Base-by-base conservation (phyloP, 2,888 invertebrate species). In the Uloborus plumipes region DNA sequence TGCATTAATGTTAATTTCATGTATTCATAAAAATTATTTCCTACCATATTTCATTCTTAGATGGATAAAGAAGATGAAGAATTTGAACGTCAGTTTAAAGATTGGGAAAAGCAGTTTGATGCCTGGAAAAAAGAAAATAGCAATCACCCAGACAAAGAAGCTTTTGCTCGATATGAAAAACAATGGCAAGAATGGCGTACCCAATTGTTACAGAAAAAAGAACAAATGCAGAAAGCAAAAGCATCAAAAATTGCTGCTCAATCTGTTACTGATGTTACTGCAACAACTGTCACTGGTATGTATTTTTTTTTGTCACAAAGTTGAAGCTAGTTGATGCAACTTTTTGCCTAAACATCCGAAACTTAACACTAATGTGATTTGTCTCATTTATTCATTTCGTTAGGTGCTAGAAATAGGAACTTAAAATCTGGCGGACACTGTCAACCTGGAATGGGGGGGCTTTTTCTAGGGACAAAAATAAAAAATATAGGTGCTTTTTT, bases 111-210 rank as follows among this genome's bases (percentile, higher is more conserved):
- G 73, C 89, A 89, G 84, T 90, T 89, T 85, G 87, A 88, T 84
- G 87, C 88, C 15, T 90, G 90, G 90, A 88, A 89, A 77, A 88
- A 88, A 73, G 88, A 89, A 83, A 90, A 90, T 85, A 88, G 88
- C 85, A 87, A 88, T 83, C 89, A 90, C 84, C 89, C 89, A 3
- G 89, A 90, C 84, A 87, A 87, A 76, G 89, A 89, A 11, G 89
- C 89, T 85, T 90, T 87, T 85, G 85, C 86, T 9, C 88, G 88
- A 84, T 90, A 89, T 85, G 88, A 88, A 69, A 86, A 88, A 11
- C 89, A 89, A 84, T 89, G 89, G 89, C 88, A 88, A 79, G 87
- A 87, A 18, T 89, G 85, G 85, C 59, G 85, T 55, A 72, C 82
- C 14, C 72, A 78, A 15, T 65, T 86, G 11, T 55, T 86, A 1